A percentile compares a stretch with the other conserved stretches of the same genome.
These are phyloP conservation scores for Terebella lapidaria DNA, from an alignment of 2,888 invertebrate species.

Conservation along the genomic window DNA sequence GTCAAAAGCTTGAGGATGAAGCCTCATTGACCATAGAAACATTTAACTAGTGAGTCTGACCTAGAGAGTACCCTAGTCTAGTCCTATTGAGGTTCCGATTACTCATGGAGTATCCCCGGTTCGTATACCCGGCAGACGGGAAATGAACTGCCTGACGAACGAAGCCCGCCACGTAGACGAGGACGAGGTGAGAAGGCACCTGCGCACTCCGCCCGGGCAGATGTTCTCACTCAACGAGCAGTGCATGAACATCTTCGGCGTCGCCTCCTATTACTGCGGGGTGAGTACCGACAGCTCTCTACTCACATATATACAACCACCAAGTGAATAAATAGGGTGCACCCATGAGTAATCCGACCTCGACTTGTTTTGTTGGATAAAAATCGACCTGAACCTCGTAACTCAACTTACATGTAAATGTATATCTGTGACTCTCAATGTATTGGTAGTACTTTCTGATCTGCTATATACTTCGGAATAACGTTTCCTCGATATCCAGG, in stretches of 20 bases:
- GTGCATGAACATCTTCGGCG: constrained; percentile 36
- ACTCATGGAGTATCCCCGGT: too few species aligned
- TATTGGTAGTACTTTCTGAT: neutral
- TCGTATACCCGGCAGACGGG: neutral
- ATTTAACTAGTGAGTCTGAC: too few species aligned
- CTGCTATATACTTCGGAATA: neutral
- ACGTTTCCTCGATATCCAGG: constrained; percentile 10
- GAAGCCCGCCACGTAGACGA: neutral
- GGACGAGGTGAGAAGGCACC: neutral
- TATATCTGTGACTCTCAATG: neutral
- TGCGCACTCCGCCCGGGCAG: constrained; percentile 32
- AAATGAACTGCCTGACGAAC: constrained; percentile 2
- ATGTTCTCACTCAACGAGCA: constrained; percentile 34
- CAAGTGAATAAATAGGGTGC: too few species aligned
- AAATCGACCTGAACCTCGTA: too few species aligned
- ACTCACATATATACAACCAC: neutral
- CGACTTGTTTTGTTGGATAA: too few species aligned
- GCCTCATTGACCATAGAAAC: too few species aligned
- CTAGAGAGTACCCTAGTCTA: too few species aligned
- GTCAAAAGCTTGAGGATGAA: too few species aligned
- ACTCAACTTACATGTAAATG: too few species aligned
- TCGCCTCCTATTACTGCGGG: constrained; percentile 35
- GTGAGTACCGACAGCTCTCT: constrained; percentile 23
- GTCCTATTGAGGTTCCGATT: too few species aligned
- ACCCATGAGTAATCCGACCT: too few species aligned